These are phyloP conservation scores for Nycticorax nycticorax DNA, from an alignment of 2,113 vertebrate genomes.

Conservation along the genomic window DNA sequence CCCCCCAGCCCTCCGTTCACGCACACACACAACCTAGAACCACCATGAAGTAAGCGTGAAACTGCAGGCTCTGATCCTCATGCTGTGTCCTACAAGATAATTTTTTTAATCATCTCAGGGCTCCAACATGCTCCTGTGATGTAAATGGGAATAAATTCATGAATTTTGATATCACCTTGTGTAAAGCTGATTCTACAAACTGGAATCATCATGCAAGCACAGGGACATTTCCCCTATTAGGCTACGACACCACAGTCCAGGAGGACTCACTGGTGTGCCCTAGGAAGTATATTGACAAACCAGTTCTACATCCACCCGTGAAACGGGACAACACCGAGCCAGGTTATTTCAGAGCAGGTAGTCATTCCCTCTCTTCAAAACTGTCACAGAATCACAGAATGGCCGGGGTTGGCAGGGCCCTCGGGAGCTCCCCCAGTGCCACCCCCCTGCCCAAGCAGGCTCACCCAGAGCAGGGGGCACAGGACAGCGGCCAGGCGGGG, in stretches of 20 bases:
- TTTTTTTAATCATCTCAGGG: not conserved
- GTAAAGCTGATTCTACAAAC: not conserved
- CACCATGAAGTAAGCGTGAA: rapidly evolving
- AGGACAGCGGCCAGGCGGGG: too few relatives aligned
- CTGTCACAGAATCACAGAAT: too few relatives aligned
- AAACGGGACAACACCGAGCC: not conserved
- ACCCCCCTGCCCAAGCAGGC: too few relatives aligned
- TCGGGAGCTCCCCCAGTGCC: too few relatives aligned
- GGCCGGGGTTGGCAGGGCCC: too few relatives aligned
- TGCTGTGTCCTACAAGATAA: rapidly evolving
- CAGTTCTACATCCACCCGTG: too few relatives aligned
- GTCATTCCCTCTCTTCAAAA: not conserved
- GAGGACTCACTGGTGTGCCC: not conserved
- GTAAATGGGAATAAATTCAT: not conserved
- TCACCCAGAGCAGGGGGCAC: too few relatives aligned
- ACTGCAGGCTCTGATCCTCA: not conserved
- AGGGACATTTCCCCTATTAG: rapidly evolving
- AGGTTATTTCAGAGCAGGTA: not conserved
- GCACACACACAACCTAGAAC: not conserved
- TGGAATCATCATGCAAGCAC: not conserved
- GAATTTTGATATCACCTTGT: rapidly evolving
- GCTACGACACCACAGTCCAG: not conserved
- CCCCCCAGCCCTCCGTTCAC: not conserved
- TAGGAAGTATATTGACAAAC: not conserved
- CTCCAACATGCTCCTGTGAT: rapidly evolving